Conservation (phyloP, 2,113 vertebrate species). For the Oncorhynchus tshawytscha region DNA sequence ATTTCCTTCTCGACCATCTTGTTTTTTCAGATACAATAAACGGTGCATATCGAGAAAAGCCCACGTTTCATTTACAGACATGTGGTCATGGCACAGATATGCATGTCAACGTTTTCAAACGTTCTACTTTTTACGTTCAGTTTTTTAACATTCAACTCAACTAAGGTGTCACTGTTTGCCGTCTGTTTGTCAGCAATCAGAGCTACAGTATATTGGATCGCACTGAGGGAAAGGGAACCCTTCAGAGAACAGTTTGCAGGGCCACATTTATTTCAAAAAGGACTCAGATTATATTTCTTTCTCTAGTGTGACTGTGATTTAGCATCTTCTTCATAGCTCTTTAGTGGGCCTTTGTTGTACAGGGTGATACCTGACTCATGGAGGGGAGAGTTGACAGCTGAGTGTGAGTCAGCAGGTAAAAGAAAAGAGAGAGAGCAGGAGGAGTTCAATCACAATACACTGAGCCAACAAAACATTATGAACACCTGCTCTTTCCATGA, state of each 20-base stretch:
- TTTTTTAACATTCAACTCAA: slow-evolving; percentile 43
- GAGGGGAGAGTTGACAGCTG: slow-evolving; percentile 36
- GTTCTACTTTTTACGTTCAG: too few relatives aligned
- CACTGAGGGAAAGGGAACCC: not conserved
- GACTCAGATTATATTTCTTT: not conserved
- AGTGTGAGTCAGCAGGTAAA: slow-evolving; percentile 52
- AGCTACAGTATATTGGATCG: not conserved
- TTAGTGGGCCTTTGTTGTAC: too few relatives aligned
- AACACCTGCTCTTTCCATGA: too few relatives aligned
- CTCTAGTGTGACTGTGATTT: not conserved
- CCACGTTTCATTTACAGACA: too few relatives aligned
- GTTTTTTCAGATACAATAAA: slow-evolving; percentile 26
- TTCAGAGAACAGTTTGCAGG: not conserved
- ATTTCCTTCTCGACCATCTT: slow-evolving; percentile 27
- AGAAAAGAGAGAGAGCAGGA: not conserved
- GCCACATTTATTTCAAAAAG: not conserved
- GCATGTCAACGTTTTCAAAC: too few relatives aligned
- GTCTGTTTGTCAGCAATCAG: too few relatives aligned
- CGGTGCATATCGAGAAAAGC: too few relatives aligned
- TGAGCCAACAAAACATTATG: too few relatives aligned
- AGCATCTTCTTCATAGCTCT: not conserved
- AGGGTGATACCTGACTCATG: slow-evolving; percentile 9
- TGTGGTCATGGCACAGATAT: too few relatives aligned
- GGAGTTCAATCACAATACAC: not conserved
- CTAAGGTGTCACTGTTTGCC: not conserved